phyloP scores from a whole-genome alignment of 2,797 vertebrate genomes.

The Parotocinclus haroldoi region DNA sequence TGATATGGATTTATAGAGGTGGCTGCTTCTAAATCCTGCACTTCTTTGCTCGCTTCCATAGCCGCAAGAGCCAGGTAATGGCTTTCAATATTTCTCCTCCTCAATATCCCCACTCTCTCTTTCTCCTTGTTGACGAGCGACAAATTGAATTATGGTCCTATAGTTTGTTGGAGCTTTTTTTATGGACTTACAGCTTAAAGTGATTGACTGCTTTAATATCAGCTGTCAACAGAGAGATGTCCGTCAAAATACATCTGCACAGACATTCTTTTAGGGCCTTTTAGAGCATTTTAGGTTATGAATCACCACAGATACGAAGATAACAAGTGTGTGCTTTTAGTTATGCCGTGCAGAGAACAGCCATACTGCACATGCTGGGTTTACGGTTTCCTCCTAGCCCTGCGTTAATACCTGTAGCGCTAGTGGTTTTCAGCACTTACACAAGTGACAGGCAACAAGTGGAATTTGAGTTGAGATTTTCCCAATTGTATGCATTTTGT shows the following conservation, averaged over 20 bases:
- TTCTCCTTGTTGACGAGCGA: conserved; percentile 51
- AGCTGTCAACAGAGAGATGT: conserved; percentile 70
- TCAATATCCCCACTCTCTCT: conserved; percentile 64
- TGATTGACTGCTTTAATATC: conserved; percentile 79
- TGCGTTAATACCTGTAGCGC: too few relatives aligned
- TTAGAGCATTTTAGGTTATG: conserved; percentile 9
- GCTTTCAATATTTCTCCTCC: conserved; percentile 77
- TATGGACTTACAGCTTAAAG: conserved; percentile 65
- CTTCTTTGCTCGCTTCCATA: conserved; percentile 66
- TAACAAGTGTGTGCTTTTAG: not conserved
- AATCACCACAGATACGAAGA: conserved; percentile 6
- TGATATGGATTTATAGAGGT: conserved; percentile 78
- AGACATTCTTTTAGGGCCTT: conserved; percentile 46
- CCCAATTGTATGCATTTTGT: too few relatives aligned
- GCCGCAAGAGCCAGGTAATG: conserved; percentile 71
- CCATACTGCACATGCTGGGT: too few relatives aligned
- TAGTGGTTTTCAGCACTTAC: too few relatives aligned
- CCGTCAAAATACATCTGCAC: conserved; percentile 62
- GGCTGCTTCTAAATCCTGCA: conserved; percentile 70
- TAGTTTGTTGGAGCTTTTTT: conserved; percentile 45
- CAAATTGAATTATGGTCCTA: conserved; percentile 74
- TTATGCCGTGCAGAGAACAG: too few relatives aligned
- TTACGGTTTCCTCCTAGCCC: too few relatives aligned
- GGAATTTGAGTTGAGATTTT: too few relatives aligned
- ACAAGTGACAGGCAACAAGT: too few relatives aligned